Base-by-base conservation (phyloP, 2,113 vertebrate species). In the Synchiropus splendidus region DNA sequence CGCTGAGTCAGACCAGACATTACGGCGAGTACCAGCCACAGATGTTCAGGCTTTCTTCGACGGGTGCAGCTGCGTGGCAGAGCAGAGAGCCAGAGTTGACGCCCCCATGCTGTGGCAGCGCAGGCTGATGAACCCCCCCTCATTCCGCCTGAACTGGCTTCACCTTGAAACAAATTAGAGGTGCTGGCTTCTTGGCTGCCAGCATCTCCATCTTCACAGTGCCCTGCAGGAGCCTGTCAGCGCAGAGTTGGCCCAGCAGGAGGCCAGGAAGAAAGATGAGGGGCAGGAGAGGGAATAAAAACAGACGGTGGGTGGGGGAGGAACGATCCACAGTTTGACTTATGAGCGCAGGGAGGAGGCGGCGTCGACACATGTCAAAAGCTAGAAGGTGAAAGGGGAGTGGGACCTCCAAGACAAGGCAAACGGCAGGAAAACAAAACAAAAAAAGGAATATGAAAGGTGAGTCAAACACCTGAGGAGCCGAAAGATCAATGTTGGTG, bases 121-220 rank as follows among this genome's bases (percentile, higher is more conserved):
- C 36, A 43, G 55, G 31, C 36, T 48, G 54, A 63, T 56, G 48
- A 71, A 59, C 52, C 48, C 31, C 53, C 13, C 53, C 38, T 51
- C 16, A 6, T 41, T 1, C 43, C 0, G 12, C n/a, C 51, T 44
- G 61, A 62, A 61, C 62, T 64, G 10, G 51, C 62, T 79, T 78
- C 72, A 83, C 76, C 76, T 83, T 78, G 59, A 73, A 66, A 67
- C 60, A 74, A 71, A 78, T 75, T 65, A 72, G 58, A 55, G 48
- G 47, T 32, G 59, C 61, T 72, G 45, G 50, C 64, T 51, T 58
- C 46, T 45, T 2, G 39, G 54, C 68, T 31, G 6, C 21, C 36
- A 12, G 51, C 52, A 54, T 64, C 39, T 15, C 51, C 45, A 54
- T 67, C 70, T 59, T 47, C 42, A 40, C 18, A 45, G 56, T n/a